Conservation (phyloP, 2,888 invertebrate species). For the Drosophila prostipennis region DNA sequence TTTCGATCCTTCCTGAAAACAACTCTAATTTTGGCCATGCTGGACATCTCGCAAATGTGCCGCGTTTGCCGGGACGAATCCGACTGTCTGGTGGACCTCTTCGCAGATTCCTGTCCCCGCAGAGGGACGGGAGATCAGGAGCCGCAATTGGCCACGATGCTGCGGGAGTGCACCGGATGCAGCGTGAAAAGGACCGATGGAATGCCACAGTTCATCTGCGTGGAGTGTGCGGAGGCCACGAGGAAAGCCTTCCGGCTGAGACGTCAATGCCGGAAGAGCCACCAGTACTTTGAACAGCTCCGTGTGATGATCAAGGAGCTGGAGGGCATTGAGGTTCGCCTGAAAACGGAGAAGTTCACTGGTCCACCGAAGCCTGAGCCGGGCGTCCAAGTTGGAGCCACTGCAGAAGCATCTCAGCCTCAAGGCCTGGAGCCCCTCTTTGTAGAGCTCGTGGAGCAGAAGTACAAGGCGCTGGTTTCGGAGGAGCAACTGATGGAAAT, state of each 20-base stretch:
- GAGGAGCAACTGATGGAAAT: background rate
- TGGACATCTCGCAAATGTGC: conserved; percentile 14
- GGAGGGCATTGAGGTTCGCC: background rate
- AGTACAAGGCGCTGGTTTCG: background rate
- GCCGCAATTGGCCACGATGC: conserved; percentile 15
- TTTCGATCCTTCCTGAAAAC: background rate
- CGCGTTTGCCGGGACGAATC: conserved; percentile 24
- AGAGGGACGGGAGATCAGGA: background rate
- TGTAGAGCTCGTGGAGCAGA: conserved; percentile 8
- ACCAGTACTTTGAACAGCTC: conserved; percentile 7
- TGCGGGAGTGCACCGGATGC: conserved; percentile 16
- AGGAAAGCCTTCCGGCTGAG: conserved; percentile 11
- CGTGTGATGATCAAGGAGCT: background rate
- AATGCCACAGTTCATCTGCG: conserved; percentile 14
- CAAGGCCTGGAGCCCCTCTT: background rate
- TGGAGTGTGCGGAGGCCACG: conserved; percentile 4
- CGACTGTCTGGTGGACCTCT: conserved; percentile 15
- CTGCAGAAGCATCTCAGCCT: background rate
- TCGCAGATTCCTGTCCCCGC: background rate
- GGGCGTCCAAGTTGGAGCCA: background rate
- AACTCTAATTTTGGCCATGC: background rate
- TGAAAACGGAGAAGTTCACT: background rate
- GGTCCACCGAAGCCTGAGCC: background rate
- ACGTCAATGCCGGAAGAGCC: conserved; percentile 1
- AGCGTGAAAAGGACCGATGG: background rate